Evolutionary conservation across 2,797 vertebrate genomes (phyloP), one percentile per base, ranked within the genome.

Genomic region (Rhinella marina): DNA sequence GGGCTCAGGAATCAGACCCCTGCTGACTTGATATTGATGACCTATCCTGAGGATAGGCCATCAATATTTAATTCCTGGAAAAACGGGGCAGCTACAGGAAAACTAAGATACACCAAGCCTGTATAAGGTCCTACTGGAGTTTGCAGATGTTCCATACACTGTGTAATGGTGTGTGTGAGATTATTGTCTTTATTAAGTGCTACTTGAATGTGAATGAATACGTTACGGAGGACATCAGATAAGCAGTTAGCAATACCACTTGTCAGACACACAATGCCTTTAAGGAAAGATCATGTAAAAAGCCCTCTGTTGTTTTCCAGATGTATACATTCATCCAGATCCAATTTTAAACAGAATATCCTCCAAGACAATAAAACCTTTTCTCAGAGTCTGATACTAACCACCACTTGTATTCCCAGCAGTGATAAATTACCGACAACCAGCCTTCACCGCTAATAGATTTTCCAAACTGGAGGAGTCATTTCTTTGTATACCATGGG

Each of bases 301-400:
- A 75, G 41, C 56, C 19, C 64, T 50, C 21, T 76, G 29, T 84
- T 72, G 68, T 84, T 84, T 84, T 50, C 82, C 82, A 84, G 82
- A 84, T 84, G 82, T 84, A 73, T 76, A 84, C 82, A 48, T 84
- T 62, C 62, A 75, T 84, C 82, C 82, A 14, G 56, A 84, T 84
- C 29, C 56, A 84, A 61, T 68, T 82, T 66, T 52, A 50, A 82
- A 68, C 41, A 82, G 62, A 82, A 61, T 84, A 73, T 84, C 29
- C 82, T 84, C 59, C 70, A 61, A 59, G 70, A 84, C 82, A 84
- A 84, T 84, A 76, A 84, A 75, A 27, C 82, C 70, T 61, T 59
- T 84, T 84, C 64, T 84, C 82, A 84, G 68, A 75, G 70, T 84
- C 54, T 84, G 56, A 75, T 62, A 48, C 82, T 75, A 59, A 41